Base-by-base conservation (phyloP, 2,797 vertebrate species). In the Malurus splendens region DNA sequence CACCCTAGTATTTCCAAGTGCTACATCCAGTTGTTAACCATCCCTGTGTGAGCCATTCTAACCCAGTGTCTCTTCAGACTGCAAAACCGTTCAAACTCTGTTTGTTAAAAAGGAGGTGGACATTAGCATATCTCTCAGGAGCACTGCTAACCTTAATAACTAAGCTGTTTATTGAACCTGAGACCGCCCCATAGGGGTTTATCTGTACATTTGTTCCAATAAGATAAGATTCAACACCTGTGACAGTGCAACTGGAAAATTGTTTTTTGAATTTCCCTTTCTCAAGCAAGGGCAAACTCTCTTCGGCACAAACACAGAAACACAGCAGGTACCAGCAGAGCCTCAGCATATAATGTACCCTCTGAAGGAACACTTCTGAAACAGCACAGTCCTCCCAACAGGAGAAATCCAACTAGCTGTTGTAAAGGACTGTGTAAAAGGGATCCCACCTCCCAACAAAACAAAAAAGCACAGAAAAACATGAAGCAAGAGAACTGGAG, bases 181-280 rank as follows among this genome's bases (percentile, higher is more conserved):
- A 87, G 90, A 86, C 66, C 87, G 86, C 67, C 75, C 39, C 60
- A 88, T 50, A 65, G 80, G 70, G 86, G 78, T 82, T 93, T 87
- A 91, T 89, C 41, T 75, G 55, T 68, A 22, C 81, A 62, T 86
- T 93, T 96, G 73, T 96, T 95, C 66, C 76, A 95, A 67, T 59
- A 87, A 94, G 93, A 93, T 95, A 92, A 91, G 84, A 92, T 59
- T 60, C 88, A 96, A 94, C 87, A 96, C 82, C 82, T 92, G 92
- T 68, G 70, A 64, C 56, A 56, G 38, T 12, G 51, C 39, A 92
- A 90, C 47, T 38, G n/a, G 67, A 90, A 91, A 94, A 93, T 81
- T 92, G 59, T 81, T 89, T 87, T 91, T 61, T 64, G 9, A 93
- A 94, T 93, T 94, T 95, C 78, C 74, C 76, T 91, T 94, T 93